Evolutionary conservation across 2,797 vertebrate species (phyloP), one percentile per base, ranked within the genome.

Genomic region (Urocyon cinereoargenteus): DNA sequence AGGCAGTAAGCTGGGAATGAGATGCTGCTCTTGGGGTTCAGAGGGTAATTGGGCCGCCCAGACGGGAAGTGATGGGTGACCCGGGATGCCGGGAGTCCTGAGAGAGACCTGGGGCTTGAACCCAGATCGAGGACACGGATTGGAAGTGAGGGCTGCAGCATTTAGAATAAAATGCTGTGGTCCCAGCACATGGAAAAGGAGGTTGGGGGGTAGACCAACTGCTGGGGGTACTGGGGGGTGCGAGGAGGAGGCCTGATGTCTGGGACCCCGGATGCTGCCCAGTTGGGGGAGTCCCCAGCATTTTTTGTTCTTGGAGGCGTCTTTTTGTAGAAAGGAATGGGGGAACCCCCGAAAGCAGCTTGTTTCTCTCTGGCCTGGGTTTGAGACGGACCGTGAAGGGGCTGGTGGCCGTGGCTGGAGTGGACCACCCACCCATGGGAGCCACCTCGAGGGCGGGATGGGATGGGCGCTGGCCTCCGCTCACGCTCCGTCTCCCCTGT

Each of bases 401-500:
- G 8, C 6, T 2, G 0, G 22, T 15, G 62, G n/a, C 88, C 19
- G 0, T 24, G 49, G 62, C 57, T 51, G 11, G 31, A 21, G 66
- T n/a, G 45, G 53, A 16, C 6, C 0, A 0, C 62, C 70, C 62
- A 53, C 88, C 15, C 24, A 0, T 14, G 0, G 64, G 62, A 15
- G 19, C 75, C 10, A 1, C 45, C 40, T 45, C 3, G 7, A 14
- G 22, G 73, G 62, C 1, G 10, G 26, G 91, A 4, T 5, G 0
- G 5, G 22, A 3, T 0, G 2, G 59, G 31, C 3, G 0, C 77
- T 11, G 61, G 83, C 24, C 26, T 0, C 55, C 11, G 1, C 93
- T 95, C 62, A 98, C 2, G 0, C 88, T 45, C 28, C 3, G 0
- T 92, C 85, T 96, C 57, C 92, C 83, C 91, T 4, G n/a, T 86